Percentiles rank a stretch among this genome's conserved stretches.
These are phyloP conservation scores for Nasua narica DNA, from an alignment of 2,797 vertebrate genomes.

Conservation along the genomic window DNA sequence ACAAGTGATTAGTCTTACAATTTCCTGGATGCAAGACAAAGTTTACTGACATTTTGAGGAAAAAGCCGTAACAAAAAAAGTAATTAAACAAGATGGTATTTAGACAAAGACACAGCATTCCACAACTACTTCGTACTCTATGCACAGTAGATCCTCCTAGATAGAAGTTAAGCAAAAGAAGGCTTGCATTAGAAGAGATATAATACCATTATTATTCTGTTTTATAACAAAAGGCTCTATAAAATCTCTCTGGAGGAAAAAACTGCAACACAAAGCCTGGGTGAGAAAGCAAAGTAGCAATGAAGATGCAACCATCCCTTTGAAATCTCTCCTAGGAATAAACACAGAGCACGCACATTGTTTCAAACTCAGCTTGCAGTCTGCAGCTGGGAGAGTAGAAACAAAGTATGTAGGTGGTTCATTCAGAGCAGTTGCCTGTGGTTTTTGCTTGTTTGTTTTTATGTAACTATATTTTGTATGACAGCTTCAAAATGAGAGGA, in stretches of 20 bases:
- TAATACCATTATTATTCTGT: neutral
- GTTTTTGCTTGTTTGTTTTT: neutral
- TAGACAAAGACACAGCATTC: constrained; percentile 70
- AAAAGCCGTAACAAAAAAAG: neutral
- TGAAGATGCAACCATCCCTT: neutral
- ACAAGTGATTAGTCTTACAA: neutral
- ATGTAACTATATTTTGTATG: neutral
- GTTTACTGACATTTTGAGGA: neutral
- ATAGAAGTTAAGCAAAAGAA: neutral
- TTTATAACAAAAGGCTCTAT: neutral
- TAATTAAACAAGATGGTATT: neutral
- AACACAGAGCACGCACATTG: neutral
- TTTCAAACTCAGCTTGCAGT: neutral
- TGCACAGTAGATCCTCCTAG: constrained; percentile 52
- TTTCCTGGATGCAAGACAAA: neutral
- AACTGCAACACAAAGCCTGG: neutral
- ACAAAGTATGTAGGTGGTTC: neutral
- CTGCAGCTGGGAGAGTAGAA: neutral
- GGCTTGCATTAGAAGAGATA: neutral
- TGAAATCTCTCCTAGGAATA: neutral
- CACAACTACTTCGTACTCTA: constrained; percentile 69
- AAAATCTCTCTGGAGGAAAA: neutral
- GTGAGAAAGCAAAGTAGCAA: neutral
- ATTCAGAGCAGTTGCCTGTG: neutral
- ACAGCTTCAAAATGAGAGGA: neutral